Evolutionary conservation across 2,113 vertebrate genomes (phyloP).

Genomic region (Morone chrysops): DNA sequence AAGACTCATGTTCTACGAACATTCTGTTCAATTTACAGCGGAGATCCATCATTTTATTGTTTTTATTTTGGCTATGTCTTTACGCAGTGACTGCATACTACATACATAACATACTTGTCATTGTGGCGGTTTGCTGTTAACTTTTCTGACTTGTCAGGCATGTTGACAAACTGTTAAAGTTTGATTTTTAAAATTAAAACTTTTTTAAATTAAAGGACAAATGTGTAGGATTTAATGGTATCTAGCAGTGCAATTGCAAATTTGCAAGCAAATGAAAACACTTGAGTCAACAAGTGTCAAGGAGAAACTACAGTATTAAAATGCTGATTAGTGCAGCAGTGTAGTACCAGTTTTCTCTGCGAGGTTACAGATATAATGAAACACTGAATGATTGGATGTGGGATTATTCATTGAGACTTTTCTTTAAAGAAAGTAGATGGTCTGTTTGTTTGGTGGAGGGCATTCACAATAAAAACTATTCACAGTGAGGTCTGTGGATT

Average conservation of each 20-base stretch:
- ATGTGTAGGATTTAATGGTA: too few species aligned
- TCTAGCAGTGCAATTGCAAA: too few species aligned
- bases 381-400: not conserved
- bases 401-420: too few species aligned
- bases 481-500: too few species aligned
- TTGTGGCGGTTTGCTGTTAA: not conserved
- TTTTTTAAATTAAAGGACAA: too few species aligned
- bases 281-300: too few species aligned
- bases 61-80: not conserved
- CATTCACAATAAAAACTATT: too few species aligned
- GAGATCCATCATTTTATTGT: not conserved
- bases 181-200: too few species aligned
- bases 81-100: not conserved
- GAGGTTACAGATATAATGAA: not conserved
- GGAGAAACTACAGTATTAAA: too few species aligned
- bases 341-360: not conserved
- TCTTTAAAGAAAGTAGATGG: too few species aligned
- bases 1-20: not conserved
- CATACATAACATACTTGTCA: not conserved
- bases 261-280: too few species aligned
- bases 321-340: not conserved
- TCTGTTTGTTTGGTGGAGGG: too few species aligned
- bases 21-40: conserved; percentile 11
- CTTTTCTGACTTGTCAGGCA: not conserved
- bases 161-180: not conserved